Conservation (phyloP, 2,797 vertebrate species). For the Acanthiza pusilla region DNA sequence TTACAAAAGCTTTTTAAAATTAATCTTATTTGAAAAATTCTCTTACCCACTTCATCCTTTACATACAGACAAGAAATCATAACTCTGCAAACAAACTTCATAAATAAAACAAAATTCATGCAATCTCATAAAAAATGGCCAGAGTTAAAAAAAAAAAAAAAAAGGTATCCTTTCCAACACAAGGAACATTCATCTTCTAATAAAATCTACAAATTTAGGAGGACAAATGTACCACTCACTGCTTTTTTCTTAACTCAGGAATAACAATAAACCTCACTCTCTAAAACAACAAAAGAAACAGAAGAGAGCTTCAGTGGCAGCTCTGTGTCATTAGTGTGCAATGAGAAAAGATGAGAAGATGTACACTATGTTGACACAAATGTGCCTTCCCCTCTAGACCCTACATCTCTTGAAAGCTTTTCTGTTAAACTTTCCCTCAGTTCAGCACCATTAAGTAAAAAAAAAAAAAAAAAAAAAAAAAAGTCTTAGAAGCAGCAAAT, state of each 20-base stretch:
- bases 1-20: conserved; percentile 47
- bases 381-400: conserved; percentile 82
- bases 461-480: conserved; percentile 41
- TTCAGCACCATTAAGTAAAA: conserved; percentile 81
- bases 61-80: conserved; percentile 39
- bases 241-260: conserved; percentile 86
- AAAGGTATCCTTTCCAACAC: conserved; percentile 63
- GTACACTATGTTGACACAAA: conserved; percentile 85
- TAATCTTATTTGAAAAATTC: conserved; percentile 54
- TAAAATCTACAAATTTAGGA: conserved; percentile 76
- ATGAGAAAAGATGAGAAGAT: conserved; percentile 87
- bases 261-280: conserved; percentile 83
- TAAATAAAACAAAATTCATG: conserved; percentile 74
- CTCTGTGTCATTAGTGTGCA: conserved; percentile 83
- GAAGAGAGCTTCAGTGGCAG: conserved; percentile 81
- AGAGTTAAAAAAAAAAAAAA: neutral
- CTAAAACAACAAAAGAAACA: conserved; percentile 80
- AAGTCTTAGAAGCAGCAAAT: conserved; percentile 80
- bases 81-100: conserved; percentile 70
- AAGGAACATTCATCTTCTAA: conserved; percentile 80
- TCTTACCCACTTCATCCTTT: conserved; percentile 59
- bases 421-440: conserved; percentile 84
- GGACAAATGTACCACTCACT: conserved; percentile 81
- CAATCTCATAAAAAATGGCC: conserved; percentile 62
- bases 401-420: conserved; percentile 84